Conservation (phyloP, 2,113 vertebrate genomes). For the Antechinus flavipes region DNA sequence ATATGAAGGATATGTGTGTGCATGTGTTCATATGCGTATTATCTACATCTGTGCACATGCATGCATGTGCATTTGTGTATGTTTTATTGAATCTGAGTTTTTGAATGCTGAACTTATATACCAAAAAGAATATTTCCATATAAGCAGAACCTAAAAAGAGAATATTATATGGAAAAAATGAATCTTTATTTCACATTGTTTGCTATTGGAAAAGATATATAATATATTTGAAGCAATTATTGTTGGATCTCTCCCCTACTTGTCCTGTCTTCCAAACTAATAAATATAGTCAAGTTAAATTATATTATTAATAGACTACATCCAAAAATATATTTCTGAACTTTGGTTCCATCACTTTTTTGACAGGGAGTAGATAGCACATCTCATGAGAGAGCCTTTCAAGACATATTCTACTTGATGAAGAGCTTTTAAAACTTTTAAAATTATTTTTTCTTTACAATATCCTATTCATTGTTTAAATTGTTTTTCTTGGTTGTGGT, state of each 20-base stretch:
- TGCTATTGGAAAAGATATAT: background rate
- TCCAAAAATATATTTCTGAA: background rate
- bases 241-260: background rate
- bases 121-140: too few species aligned
- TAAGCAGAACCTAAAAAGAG: too few species aligned
- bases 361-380: background rate
- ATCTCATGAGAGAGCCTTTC: background rate
- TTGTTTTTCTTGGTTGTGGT: background rate
- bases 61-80: too few species aligned
- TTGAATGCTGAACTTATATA: too few species aligned
- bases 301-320: background rate
- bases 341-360: background rate
- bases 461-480: background rate
- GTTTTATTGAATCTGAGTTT: too few species aligned
- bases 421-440: background rate
- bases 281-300: background rate
- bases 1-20: too few species aligned
- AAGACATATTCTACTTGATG: background rate
- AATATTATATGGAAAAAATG: too few species aligned
- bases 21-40: too few species aligned
- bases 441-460: background rate
- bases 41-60: too few species aligned
- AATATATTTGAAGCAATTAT: background rate
- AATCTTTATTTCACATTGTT: background rate
- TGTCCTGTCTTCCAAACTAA: background rate